Conservation (phyloP, 2,113 vertebrate genomes). For the Cepphus grylle region DNA sequence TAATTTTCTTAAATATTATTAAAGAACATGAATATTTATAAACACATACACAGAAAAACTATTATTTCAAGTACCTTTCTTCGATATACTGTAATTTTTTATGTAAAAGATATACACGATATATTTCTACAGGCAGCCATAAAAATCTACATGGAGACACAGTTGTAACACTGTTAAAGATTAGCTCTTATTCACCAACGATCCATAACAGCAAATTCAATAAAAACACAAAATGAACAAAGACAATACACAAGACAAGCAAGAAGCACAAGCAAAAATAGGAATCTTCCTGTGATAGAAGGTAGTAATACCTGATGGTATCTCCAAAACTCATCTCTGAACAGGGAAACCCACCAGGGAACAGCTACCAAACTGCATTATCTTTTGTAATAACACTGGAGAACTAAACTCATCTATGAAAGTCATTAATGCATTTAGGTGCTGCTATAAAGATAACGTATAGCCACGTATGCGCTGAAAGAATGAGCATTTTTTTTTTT, state of each 20-base stretch:
- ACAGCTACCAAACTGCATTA: not conserved
- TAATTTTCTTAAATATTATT: not conserved
- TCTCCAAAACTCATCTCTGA: slow-evolving; percentile 29
- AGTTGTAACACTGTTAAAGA: not conserved
- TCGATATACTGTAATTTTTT: not conserved
- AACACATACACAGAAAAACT: not conserved
- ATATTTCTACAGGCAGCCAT: not conserved
- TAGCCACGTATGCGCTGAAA: not conserved
- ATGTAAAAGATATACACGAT: not conserved
- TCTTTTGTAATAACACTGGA: slow-evolving; percentile 8
- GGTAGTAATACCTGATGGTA: not conserved
- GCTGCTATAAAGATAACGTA: not conserved
- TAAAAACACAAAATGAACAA: not conserved
- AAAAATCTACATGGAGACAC: not conserved
- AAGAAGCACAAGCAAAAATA: not conserved
- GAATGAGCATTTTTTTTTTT: not conserved
- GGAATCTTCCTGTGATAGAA: not conserved
- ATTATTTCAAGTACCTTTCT: not conserved
- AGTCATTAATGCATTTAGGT: not conserved
- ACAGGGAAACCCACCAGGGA: not conserved
- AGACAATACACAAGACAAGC: not conserved
- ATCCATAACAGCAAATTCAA: not conserved
- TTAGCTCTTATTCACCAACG: not conserved
- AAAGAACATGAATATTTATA: not conserved
- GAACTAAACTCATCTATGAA: not conserved